These are phyloP conservation scores for Tichodroma muraria DNA, from an alignment of 2,113 vertebrate species.

Conservation along the genomic window DNA sequence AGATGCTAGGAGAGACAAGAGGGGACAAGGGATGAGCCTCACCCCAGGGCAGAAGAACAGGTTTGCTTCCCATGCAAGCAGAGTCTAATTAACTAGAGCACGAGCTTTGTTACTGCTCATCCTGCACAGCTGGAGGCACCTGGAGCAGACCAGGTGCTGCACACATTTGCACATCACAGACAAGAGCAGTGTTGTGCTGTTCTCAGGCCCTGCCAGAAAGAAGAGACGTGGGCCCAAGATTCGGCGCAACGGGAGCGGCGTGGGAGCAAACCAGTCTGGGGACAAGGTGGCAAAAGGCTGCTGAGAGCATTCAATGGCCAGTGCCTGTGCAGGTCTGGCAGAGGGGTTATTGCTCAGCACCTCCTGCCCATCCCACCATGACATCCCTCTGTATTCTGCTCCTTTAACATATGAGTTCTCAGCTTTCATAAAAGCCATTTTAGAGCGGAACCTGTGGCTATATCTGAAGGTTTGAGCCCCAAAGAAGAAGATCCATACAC, in stretches of 20 bases:
- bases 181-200: rapidly evolving
- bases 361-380: rapidly evolving
- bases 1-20: neutral
- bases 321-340: neutral
- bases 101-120: neutral
- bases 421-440: neutral
- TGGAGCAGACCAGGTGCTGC: neutral
- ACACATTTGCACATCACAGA: neutral
- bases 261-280: rapidly evolving
- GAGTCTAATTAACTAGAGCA: neutral
- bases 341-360: neutral
- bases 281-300: neutral
- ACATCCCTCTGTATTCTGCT: rapidly evolving
- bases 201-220: neutral
- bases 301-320: rapidly evolving
- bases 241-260: neutral
- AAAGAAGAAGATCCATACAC: neutral
- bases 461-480: neutral
- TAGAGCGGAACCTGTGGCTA: neutral
- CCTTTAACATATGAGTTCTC: rapidly evolving
- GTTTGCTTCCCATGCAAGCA: neutral
- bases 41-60: neutral
- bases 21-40: neutral
- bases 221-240: no score
- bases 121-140: neutral